Base-by-base conservation (phyloP, 2,113 vertebrate species). In the Entelurus aequoreus region DNA sequence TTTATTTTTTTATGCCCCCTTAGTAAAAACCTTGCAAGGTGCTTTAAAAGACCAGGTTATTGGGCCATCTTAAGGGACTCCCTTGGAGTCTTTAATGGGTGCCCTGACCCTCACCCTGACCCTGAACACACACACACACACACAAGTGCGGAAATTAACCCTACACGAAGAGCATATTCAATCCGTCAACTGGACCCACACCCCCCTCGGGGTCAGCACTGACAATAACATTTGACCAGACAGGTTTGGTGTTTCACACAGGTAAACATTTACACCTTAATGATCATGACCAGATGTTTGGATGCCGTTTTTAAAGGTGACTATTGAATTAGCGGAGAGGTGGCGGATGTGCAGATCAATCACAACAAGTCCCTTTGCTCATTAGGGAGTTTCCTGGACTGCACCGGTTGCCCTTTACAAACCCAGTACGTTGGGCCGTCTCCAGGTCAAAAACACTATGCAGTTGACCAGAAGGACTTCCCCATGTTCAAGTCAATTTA, bases 281-380 rank as follows among this genome's bases (percentile, higher is more conserved):
- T 63, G 48, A 65, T 63, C 16, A 56, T 21, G 63, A 46, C 13
- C 42, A 44, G 42, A 12, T 5, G 48, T 21, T 37, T 21, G 65
- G 9, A 47, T 67, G 16, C 21, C 36, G 35, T 21, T 59, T n/a
- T 65, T 65, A 60, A 57, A 60, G 67, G 47, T 68, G 62, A 62
- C 49, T 69, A 40, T 16, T 74, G 54, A 52, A 68, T 63, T 70
- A 15, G 57, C 47, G 53, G 28, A 56, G 69, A 55, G 51, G 56
- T 12, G 37, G 57, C 40, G 21, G 57, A 51, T 69, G 54, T 50
- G 66, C 35, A 40, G 62, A 72, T 72, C 66, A 65, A 62, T 80
- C 48, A 54, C 6, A 62, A 46, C 40, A 66, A 15, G 59, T 10
- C 28, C 28, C 28, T 28, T 28, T 28, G 28, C 28, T 28, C 28